Evolutionary conservation across 2,797 vertebrate genomes (phyloP), one percentile per base, ranked within the genome.

Genomic region (Pitangus sulphuratus): DNA sequence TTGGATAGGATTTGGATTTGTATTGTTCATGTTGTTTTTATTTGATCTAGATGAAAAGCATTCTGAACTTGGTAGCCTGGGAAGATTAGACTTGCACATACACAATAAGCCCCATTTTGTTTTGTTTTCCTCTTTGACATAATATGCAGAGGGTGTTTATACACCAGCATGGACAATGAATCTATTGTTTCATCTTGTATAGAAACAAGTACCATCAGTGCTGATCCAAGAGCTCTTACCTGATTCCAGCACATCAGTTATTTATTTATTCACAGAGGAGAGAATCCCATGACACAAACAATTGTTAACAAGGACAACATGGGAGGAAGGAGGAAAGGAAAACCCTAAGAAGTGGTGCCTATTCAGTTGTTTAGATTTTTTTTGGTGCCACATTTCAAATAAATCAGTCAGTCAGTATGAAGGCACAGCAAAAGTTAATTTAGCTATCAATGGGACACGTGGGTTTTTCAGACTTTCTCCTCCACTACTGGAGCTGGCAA

Each of bases 61-160:
- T 85, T 96, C 94, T 95, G 81, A 95, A 95, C 86, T 84, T 87
- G 74, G 69, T 93, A 74, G 93, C 80, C 81, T 90, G 87, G 76
- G 93, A 95, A 96, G 82, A 95, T 94, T 94, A 92, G 75, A 47
- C 80, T 94, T 91, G 71, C 50, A 80, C 68, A 90, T 85, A 71
- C 50, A 96, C 93, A 96, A 95, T 95, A 83, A 68, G 71, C 21
- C 53, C 66, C 87, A 84, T 93, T 96, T 95, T 93, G 84, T 92
- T 96, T 97, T 96, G 90, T 96, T 96, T 96, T 92, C 72, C 65
- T 84, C 57, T 91, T 97, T 92, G 85, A 66, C 94, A 91, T 87
- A 93, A 94, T 78, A 87, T 3, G 6, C 84, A 94, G 56, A 91
- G 93, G 47, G 91, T 92, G 90, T 94, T 92, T 97, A 95, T 86